Evolutionary conservation across 2,888 invertebrate genomes (phyloP).

Genomic region (Brachylomia viminalis): DNA sequence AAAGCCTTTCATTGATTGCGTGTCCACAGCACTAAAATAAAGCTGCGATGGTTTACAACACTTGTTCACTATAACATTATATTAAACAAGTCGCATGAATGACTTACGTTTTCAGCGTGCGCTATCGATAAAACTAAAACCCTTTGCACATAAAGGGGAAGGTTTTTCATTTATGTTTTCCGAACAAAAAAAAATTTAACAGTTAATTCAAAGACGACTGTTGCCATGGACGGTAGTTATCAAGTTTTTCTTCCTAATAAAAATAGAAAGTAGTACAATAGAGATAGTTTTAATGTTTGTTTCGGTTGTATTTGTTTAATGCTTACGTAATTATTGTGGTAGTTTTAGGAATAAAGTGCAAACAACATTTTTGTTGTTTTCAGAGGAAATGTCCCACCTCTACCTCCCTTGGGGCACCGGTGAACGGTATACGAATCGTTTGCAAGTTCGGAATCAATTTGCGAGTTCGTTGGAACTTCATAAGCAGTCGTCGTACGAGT

Average conservation of each 20-base stretch:
- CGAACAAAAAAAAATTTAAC: constrained; percentile 69
- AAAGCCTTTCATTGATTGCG: constrained; percentile 57
- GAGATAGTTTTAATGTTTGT: constrained; percentile 38
- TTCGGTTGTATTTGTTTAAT: constrained; percentile 31
- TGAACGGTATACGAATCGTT: constrained; percentile 84
- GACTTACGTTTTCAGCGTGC: constrained; percentile 70
- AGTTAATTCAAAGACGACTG: constrained; percentile 81
- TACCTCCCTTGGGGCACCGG: constrained; percentile 94
- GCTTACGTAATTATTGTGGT: constrained; percentile 46
- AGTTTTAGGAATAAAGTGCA: constrained; percentile 33
- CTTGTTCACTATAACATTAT: constrained; percentile 61
- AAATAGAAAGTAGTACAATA: constrained; percentile 61
- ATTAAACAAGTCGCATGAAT: constrained; percentile 68
- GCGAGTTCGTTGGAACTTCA: constrained; percentile 87
- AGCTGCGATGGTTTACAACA: constrained; percentile 58
- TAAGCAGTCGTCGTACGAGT: constrained; percentile 85
- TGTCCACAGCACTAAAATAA: constrained; percentile 54
- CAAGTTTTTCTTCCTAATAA: constrained; percentile 61
- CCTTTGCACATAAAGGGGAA: constrained; percentile 83
- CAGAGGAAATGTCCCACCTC: constrained; percentile 95
- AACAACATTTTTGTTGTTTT: constrained; percentile 72
- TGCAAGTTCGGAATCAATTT: constrained; percentile 87
- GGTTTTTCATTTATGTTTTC: constrained; percentile 77
- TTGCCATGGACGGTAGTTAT: constrained; percentile 81
- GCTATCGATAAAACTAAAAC: constrained; percentile 87